A percentile compares a stretch with the other conserved stretches of the same genome.
These are phyloP conservation scores for Chrysotoxum bicinctum DNA, from an alignment of 2,888 invertebrate species.

Conservation along the genomic window DNA sequence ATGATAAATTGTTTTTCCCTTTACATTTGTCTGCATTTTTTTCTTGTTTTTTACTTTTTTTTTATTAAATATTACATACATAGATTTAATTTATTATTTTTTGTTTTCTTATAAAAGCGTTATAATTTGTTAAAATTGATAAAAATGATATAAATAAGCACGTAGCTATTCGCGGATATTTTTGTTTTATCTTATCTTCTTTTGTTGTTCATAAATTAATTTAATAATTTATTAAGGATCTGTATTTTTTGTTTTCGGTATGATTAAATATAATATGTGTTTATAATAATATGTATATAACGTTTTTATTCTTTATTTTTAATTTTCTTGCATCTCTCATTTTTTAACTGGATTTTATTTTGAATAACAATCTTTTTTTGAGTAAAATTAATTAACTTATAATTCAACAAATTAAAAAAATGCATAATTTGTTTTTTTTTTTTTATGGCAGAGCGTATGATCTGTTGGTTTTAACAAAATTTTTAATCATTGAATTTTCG, in stretches of 20 bases:
- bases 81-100: constrained; percentile 17
- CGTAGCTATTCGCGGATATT: constrained; percentile 59
- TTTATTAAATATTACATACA: constrained; percentile 34
- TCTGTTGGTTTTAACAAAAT: constrained; percentile 20
- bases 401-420: constrained; percentile 44
- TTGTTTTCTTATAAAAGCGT: constrained; percentile 63
- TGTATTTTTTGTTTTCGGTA: constrained; percentile 15
- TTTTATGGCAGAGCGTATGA: constrained; percentile 50
- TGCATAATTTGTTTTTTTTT: constrained; percentile 39
- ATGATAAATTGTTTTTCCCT: constrained; percentile 70
- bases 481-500: constrained; percentile 8
- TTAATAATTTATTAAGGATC: constrained; percentile 50
- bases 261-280: constrained; percentile 45
- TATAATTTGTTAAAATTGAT: constrained; percentile 66
- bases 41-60: constrained; percentile 9
- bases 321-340: constrained; percentile 5
- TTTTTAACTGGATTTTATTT: constrained; percentile 2
- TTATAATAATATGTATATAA: constrained; percentile 47
- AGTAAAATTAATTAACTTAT: constrained; percentile 25
- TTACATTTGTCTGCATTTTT: constrained; percentile 65
- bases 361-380: constrained; percentile 6
- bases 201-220: constrained; percentile 33
- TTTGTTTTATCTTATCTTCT: constrained; percentile 37
- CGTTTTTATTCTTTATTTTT: background rate
- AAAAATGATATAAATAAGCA: constrained; percentile 70